Evolutionary conservation across 1,140 invertebrate genomes (phyloP).

Genomic region (Phthorimaea operculella): DNA sequence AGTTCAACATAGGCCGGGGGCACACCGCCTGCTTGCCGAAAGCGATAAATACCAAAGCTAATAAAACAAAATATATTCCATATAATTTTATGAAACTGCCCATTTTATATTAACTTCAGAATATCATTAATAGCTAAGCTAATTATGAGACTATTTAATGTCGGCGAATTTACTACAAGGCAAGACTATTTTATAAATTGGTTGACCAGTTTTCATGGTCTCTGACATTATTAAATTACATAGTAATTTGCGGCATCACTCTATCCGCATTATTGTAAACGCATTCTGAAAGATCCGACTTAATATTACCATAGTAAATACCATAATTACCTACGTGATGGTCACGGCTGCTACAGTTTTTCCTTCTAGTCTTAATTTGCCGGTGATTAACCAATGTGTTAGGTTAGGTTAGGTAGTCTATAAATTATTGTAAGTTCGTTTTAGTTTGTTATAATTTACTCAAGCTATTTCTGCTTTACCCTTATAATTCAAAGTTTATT

Average conservation of each 20-base stretch:
- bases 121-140: conserved; percentile 7
- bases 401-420: conserved; percentile 4
- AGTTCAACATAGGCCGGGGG: conserved; percentile 13
- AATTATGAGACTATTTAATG: conserved; percentile 13
- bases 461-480: not conserved
- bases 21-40: conserved; percentile 13
- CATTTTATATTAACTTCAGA: too few relatives aligned
- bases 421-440: conserved; percentile 8
- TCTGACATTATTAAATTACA: conserved; percentile 24
- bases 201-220: conserved; percentile 9
- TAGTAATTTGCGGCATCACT: conserved; percentile 17
- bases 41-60: too few relatives aligned
- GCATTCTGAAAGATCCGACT: conserved; percentile 14
- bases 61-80: too few relatives aligned
- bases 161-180: conserved; percentile 13
- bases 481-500: not conserved
- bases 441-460: not conserved
- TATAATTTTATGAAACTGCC: too few relatives aligned
- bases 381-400: conserved; percentile 9
- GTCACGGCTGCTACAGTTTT: conserved; percentile 16
- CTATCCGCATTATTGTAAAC: conserved; percentile 11
- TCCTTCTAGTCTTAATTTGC: conserved; percentile 17
- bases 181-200: conserved; percentile 10
- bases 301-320: conserved; percentile 25
- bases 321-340: conserved; percentile 20